Base-by-base conservation (phyloP, 2,888 invertebrate species). In the Tenthredo livida region DNA sequence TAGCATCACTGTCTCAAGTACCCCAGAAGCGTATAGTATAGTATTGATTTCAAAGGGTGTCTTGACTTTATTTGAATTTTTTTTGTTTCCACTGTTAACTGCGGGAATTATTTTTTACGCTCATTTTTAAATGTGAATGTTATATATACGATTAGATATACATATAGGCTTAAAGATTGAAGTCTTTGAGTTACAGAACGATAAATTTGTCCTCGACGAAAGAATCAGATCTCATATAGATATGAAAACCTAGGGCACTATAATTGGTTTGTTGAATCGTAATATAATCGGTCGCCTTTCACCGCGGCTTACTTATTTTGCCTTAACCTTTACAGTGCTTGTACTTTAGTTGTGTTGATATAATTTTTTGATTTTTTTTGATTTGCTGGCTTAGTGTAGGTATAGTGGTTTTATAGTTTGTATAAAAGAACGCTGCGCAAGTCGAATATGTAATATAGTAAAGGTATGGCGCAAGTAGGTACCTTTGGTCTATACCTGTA, bases 251-350 rank as follows among this genome's bases (percentile, higher is more conserved):
- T 67, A 67, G 67, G 33, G 65, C 67, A 33, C 17, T 67, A 33
- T 67, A 67, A 29, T 29, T 33, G 33, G 67, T 61, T 67, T 67
- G n/a, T 54, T 54, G 54, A 54, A n/a, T 29, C 12, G 33, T 67
- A 33, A 33, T 67, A 67, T 67, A 67, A 67, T 67, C 67, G 29
- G 67, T 33, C 43, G 72, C 72, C 72, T 73, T 73, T 73, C 72
- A 73, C 72, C 72, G 43, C 5, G 29, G 67, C 65, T 21, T 6
- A n/a, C 3, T 21, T 70, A 37, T 70, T 70, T 70, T 70, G n/a
- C 70, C 70, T 70, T 70, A 70, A 70, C 70, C 70, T 73, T 73
- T 73, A 47, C 1, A 54, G 7, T 54, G n/a, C 7, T 2, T n/a
- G n/a, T 40, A 25, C 25, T 73, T 73, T 10, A 17, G 43, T 29